Evolutionary conservation across 1,140 invertebrate species (phyloP), one percentile per base, ranked within the genome.

Genomic region (Zaprionus gabonicus): DNA sequence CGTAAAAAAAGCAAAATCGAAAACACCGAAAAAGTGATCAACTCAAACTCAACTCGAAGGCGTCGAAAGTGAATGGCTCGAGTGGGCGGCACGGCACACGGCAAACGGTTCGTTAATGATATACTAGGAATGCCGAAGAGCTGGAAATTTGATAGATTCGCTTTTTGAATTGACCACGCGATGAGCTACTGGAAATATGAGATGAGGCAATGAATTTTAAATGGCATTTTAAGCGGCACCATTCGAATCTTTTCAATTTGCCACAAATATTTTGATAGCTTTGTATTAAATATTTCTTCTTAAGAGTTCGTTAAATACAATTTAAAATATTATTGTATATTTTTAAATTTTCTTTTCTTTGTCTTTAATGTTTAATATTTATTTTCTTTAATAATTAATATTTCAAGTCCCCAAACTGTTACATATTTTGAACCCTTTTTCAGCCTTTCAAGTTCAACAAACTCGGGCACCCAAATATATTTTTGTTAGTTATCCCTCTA

Each of bases 61-160:
- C 73, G 73, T 71, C 28, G 73, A 76, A 71, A 76, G 73, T 71
- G 73, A 71, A 71, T 76, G 73, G 59, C 58, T 59, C 34, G 68
- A 55, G 73, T 76, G 73, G 73, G 73, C 60, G 73, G 53, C 31
- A 28, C n/a, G 12, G 31, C 36, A 36, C 53, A 73, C 51, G 12
- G 23, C 36, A 36, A 38, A 73, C 51, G 71, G 68, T 53, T 76
- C 68, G 53, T 71, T 60, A 76, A 71, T 71, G 65, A 75, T 71
- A 63, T 57, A 46, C n/a, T 46, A 10, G 66, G 15, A 60, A 73
- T 56, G 49, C 51, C 38, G 23, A 9, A 44, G 20, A 74, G 57
- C 13, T 31, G 27, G 27, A 36, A 27, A 56, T 58, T 63, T 70
- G 51, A 75, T 57, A 38, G 12, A 49, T 58, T 66, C 41, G 4